phyloP scores from a whole-genome alignment of 1,140 invertebrate genomes.

The Pseudomyrmex gracilis region DNA sequence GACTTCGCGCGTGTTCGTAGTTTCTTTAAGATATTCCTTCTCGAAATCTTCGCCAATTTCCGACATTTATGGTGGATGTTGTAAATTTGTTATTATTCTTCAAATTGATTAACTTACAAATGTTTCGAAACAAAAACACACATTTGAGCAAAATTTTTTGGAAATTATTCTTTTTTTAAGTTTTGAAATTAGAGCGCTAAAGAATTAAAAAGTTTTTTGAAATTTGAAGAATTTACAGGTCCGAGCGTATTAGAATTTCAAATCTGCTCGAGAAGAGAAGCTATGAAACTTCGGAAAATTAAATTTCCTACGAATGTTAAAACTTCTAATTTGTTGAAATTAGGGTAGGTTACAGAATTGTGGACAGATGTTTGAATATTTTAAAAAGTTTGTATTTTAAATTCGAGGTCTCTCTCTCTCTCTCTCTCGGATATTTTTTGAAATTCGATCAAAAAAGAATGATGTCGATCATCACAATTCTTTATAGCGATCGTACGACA shows the following conservation, averaged over 20 bases:
- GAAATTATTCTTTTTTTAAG: background rate
- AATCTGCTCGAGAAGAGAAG: background rate
- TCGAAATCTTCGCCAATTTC: background rate
- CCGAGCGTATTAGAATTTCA: background rate
- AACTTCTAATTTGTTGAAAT: background rate
- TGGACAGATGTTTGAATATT: background rate
- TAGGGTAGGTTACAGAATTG: background rate
- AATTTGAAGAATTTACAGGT: background rate
- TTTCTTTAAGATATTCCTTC: background rate
- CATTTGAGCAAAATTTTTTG: background rate
- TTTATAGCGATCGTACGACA: no score
- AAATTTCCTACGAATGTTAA: background rate
- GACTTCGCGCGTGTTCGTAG: background rate
- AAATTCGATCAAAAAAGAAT: background rate
- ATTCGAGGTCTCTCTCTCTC: background rate
- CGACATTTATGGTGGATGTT: no score
- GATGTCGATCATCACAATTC: no score
- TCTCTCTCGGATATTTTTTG: background rate
- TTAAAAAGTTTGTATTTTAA: background rate
- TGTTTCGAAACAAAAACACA: no score
- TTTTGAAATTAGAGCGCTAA: background rate
- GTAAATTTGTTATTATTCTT: no score
- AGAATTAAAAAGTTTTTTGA: background rate
- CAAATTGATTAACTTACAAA: no score
- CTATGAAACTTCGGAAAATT: background rate